Evolutionary conservation across 2,888 invertebrate species (phyloP), one percentile per base, ranked within the genome.

Genomic region (Mythimna pallens): DNA sequence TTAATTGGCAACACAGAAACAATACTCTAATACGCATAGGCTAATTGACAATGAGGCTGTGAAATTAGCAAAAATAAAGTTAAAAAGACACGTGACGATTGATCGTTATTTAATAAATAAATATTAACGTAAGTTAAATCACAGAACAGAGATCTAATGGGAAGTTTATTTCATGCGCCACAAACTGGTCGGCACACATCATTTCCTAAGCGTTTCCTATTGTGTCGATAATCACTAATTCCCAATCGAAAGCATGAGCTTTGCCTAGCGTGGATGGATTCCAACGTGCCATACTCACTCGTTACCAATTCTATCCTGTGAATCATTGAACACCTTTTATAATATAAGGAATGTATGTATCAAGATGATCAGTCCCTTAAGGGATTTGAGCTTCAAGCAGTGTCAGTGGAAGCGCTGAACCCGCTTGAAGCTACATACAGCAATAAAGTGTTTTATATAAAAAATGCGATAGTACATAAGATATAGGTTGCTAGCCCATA

Each of bases 41-140:
- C 96, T 96, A 96, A 96, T 96, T 95, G 93, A 95, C 94, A 94
- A 94, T 94, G 95, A 93, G 96, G 96, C 96, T 96, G 96, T 96
- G 96, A 96, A 94, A 95, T 96, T 96, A 96, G 96, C 96, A 95
- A 96, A 96, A 92, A 91, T 90, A 92, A 92, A 86, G 86, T 89
- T 86, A 85, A 88, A 89, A 83, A 90, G 80, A 91, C 93, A 92
- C 91, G 94, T 93, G 94, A 92, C 93, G 93, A 93, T 94, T 91
- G 94, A 94, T 93, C 93, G 92, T 93, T 92, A 92, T 92, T 91
- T 91, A 91, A 91, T 92, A 91, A 92, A 91, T 91, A 91, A 91
- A 79, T 86, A 86, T 88, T 89, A 90, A 92, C 89, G 89, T 94
- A 93, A 93, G 93, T 90, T 88, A 87, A 87, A 89, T 91, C 92